phyloP scores from a whole-genome alignment of 2,113 vertebrate species.

The Rousettus leschenaultii region DNA sequence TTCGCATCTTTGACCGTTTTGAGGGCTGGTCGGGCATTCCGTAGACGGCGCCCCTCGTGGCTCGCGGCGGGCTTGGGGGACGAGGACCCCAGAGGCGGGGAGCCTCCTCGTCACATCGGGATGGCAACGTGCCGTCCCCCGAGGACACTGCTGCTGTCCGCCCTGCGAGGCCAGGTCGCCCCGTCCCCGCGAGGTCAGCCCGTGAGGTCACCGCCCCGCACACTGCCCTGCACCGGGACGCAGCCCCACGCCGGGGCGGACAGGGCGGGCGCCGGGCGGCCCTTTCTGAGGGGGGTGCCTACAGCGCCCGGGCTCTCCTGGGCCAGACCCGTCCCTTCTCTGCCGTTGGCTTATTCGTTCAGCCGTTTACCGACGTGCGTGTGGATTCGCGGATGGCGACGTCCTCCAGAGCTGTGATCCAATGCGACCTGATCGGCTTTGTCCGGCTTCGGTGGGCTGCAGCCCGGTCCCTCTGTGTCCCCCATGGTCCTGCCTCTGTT shows the following conservation, averaged over 20 bases:
- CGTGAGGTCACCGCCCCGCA: too few relatives aligned
- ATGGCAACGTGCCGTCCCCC: accelerated
- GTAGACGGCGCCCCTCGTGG: accelerated
- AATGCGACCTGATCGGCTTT: accelerated
- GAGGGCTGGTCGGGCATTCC: accelerated
- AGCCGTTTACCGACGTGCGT: accelerated
- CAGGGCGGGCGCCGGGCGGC: accelerated
- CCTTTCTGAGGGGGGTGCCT: accelerated
- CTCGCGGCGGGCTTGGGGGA: accelerated
- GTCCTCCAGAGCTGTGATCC: neutral
- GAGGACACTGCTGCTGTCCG: accelerated
- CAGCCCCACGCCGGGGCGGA: neutral
- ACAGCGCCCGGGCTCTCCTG: accelerated
- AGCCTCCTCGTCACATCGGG: accelerated
- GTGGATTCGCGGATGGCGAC: accelerated
- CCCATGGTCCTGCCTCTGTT: accelerated
- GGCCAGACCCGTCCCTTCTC: neutral
- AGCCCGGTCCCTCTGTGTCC: accelerated
- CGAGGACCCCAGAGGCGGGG: accelerated
- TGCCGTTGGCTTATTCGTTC: neutral
- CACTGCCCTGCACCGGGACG: accelerated
- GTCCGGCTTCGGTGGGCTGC: accelerated
- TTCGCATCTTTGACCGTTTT: accelerated
- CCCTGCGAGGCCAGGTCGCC: too few relatives aligned
- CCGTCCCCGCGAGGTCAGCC: accelerated